Evolutionary conservation across 2,113 vertebrate species (phyloP), one percentile per base, ranked within the genome.

Genomic region (Arvicanthis niloticus): DNA sequence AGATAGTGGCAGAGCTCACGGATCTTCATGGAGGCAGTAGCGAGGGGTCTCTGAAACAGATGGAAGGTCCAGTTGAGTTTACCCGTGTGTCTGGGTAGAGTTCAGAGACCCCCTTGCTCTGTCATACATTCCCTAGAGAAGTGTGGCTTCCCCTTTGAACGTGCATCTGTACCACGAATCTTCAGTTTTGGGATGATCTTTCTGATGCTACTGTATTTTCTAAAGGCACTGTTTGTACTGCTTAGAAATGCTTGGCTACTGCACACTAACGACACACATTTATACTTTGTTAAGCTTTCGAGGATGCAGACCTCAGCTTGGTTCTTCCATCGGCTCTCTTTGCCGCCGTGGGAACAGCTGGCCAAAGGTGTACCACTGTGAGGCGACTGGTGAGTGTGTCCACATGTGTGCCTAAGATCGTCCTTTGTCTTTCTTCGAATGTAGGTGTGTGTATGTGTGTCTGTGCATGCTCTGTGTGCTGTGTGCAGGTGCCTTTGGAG

Each of bases 291-390:
- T 11, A 93, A 99, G 99, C 99, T 56, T 99, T 99, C 94, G 99
- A 99, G 93, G 99, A 99, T 17, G 99, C 99, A 11, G 99, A 99
- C 97, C 98, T 99, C 88, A 99, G 97, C 91, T 98, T 99, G 2
- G 99, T 99, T 2, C 98, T 99, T 62, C 99, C 99, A 0, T 99
- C 99, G 31, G 98, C 99, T 58, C 98, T 99, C 0, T 99, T 99
- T 92, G 99, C 99, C 0, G 99, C 99, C 0, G 99, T 99, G 95
- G 99, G 99, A 93, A 99, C 99, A 19, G 99, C 99, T 0, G 99
- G 99, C 60, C 99, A 99, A 96, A 99, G 99, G 81, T 99, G 99
- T 95, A 99, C 99, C 88, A 99, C 99, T 8, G 99, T 99, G 3
- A 99, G 99, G 96, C 98, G 99, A 75, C 98, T 99, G 98, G 99